phyloP scores from a whole-genome alignment of 2,113 vertebrate genomes.

The rabbit (Oryctolagus cuniculus) region mOryCun1.1 NC_091432.1:94769001-94769500 shows the following conservation, averaged over 20 bases:
- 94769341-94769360: slow-evolving; percentile 19
- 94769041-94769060: not conserved
- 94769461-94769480: not conserved
- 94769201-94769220: not conserved
- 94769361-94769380: slow-evolving; percentile 40
- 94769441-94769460: not conserved
- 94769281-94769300: not conserved
- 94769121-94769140: slow-evolving; percentile 27
- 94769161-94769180: slow-evolving; percentile 23
- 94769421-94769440: not conserved
- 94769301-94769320: slow-evolving; percentile 24
- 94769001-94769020: slow-evolving; percentile 22
- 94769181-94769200: slow-evolving; percentile 24
- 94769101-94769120: slow-evolving; percentile 2
- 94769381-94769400: not conserved
- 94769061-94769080: slow-evolving; percentile 7
- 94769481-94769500: not conserved
- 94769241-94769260: not conserved
- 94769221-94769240: slow-evolving; percentile 41
- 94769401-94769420: not conserved
- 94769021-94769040: slow-evolving; percentile 48
- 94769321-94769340: not conserved
- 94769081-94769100: slow-evolving; percentile 20
- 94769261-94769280: not conserved
- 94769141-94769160: slow-evolving; percentile 39